Percentiles rank a stretch among this genome's conserved stretches.
Evolutionary conservation across 2,888 invertebrate genomes (phyloP).

Genomic region (Drosophila testacea): DNA sequence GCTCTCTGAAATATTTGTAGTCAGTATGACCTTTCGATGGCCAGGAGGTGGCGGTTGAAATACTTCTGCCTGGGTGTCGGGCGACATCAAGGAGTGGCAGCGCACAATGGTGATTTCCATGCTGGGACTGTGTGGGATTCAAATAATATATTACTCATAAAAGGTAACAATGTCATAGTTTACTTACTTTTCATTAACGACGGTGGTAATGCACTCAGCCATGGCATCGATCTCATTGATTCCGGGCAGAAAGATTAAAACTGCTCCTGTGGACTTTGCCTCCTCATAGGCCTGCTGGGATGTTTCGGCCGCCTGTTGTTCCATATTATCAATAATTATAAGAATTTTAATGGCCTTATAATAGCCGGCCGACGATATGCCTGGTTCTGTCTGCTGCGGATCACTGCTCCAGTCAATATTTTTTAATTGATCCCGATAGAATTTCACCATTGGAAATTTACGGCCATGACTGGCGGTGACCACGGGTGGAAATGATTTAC

Average conservation of each 20-base stretch:
- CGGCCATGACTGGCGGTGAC: conserved; percentile 86
- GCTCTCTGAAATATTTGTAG: conserved; percentile 97
- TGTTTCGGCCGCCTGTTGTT: conserved; percentile 48
- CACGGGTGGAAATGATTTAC: conserved; percentile 86
- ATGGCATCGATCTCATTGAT: conserved; percentile 91
- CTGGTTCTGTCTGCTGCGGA: conserved; percentile 85
- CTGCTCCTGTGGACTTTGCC: conserved; percentile 85
- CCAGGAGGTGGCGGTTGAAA: conserved; percentile 84
- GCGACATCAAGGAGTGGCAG: conserved; percentile 91
- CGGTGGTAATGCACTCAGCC: conserved; percentile 39
- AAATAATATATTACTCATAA: background rate
- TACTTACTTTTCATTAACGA: conserved; percentile 45
- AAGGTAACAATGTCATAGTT: background rate
- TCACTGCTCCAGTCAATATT: conserved; percentile 84
- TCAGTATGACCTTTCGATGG: conserved; percentile 92
- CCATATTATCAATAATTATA: conserved; percentile 86
- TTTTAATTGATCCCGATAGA: conserved; percentile 87
- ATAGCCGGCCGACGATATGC: conserved; percentile 87
- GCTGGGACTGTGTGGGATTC: conserved; percentile 34
- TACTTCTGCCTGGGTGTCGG: conserved; percentile 90
- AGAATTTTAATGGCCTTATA: conserved; percentile 88
- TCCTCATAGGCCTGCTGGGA: conserved; percentile 79
- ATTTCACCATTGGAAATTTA: conserved; percentile 87
- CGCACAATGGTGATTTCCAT: conserved; percentile 67
- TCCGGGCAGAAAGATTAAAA: conserved; percentile 96